Percentiles rank a stretch among this genome's conserved stretches.
Conservation (phyloP, 2,888 invertebrate species). For the Stenoptilia bipunctidactyla region DNA sequence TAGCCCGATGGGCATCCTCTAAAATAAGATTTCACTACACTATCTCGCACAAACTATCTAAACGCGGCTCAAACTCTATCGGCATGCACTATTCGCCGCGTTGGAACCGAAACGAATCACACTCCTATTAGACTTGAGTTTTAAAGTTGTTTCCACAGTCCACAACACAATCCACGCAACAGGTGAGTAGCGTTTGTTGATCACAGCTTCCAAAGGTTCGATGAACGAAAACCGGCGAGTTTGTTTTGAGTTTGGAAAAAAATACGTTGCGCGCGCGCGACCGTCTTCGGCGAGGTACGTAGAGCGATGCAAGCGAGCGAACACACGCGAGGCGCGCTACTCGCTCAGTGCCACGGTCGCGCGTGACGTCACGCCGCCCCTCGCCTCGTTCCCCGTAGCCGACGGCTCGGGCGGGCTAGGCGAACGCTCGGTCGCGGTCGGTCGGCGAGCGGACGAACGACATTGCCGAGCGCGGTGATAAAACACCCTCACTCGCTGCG, state of each 20-base stretch:
- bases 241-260: constrained; percentile 35
- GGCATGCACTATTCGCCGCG: constrained; percentile 50
- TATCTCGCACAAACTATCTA: constrained; percentile 62
- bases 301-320: constrained; percentile 55
- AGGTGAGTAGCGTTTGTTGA: constrained; percentile 42
- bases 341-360: constrained; percentile 68
- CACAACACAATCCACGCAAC: constrained; percentile 54
- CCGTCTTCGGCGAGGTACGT: constrained; percentile 60
- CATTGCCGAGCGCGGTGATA: constrained; percentile 27
- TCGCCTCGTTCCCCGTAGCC: constrained; percentile 25
- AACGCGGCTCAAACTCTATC: constrained; percentile 40
- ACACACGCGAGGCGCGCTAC: constrained; percentile 61
- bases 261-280: constrained; percentile 61
- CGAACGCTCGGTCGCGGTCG: background rate
- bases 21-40: constrained; percentile 60
- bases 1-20: constrained; percentile 59
- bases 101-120: constrained; percentile 41
- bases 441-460: background rate
- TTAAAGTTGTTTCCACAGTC: constrained; percentile 9
- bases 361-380: constrained; percentile 56
- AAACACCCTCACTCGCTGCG: constrained; percentile 8
- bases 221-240: constrained; percentile 13
- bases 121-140: constrained; percentile 23
- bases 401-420: constrained; percentile 21
- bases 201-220: constrained; percentile 29